Evolutionary conservation across 2,113 vertebrate species (phyloP).

Genomic region (Tautogolabrus adspersus): DNA sequence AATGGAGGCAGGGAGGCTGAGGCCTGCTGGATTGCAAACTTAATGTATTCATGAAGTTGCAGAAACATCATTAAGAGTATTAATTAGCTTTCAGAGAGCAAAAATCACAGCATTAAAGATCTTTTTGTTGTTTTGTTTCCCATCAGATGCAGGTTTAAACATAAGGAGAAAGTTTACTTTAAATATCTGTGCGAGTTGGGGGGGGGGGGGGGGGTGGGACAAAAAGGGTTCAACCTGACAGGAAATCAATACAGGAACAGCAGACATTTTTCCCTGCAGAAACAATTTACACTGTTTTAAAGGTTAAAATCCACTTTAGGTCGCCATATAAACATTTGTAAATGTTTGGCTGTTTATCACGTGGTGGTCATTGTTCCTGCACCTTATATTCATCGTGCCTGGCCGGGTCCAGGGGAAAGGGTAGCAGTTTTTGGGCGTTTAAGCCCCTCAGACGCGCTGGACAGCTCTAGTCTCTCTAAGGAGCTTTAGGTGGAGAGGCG

Average conservation of each 20-base stretch:
- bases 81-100: constrained; percentile 90
- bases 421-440: constrained; percentile 86
- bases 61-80: constrained; percentile 91
- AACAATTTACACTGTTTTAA: background rate
- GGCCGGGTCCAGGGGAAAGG: constrained; percentile 55
- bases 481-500: constrained; percentile 92
- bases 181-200: background rate
- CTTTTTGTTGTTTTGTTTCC: constrained; percentile 12
- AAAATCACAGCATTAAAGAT: constrained; percentile 49
- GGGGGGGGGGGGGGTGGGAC: background rate
- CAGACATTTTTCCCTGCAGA: background rate
- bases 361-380: constrained; percentile 58
- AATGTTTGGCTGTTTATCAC: constrained; percentile 6
- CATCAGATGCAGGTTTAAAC: constrained; percentile 17
- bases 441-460: constrained; percentile 92
- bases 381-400: constrained; percentile 47
- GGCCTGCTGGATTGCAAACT: constrained; percentile 82
- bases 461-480: constrained; percentile 91
- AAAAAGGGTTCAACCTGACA: constrained; percentile 4
- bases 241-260: constrained; percentile 21
- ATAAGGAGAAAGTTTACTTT: background rate
- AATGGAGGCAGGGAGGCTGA: constrained; percentile 85
- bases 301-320: constrained; percentile 1
- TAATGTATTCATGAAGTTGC: constrained; percentile 92
- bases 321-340: constrained; percentile 9